These are phyloP conservation scores for Eurosta solidaginis DNA, from an alignment of 1,140 invertebrate species.

Conservation along the genomic window DNA sequence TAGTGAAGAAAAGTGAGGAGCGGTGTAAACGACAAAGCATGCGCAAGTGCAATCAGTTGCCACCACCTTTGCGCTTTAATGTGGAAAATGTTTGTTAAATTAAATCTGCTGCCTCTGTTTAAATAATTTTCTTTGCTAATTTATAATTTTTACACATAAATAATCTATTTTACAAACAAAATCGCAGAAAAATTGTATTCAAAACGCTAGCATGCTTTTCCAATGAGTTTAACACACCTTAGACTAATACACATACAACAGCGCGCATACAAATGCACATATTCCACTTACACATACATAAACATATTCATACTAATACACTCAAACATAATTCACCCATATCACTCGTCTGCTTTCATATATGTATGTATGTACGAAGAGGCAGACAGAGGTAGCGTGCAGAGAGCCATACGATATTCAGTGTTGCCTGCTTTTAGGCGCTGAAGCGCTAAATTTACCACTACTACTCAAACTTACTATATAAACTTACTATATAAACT, in stretches of 20 bases:
- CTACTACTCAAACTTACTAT: background rate
- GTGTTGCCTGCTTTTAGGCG: background rate
- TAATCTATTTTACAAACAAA: too few species aligned
- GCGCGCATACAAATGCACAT: background rate
- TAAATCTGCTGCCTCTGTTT: too few species aligned
- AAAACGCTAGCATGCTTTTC: background rate
- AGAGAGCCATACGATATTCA: background rate
- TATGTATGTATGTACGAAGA: too few species aligned
- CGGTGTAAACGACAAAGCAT: too few species aligned
- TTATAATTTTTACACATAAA: too few species aligned
- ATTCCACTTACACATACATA: background rate
- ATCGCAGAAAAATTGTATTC: background rate
- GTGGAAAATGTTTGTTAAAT: too few species aligned
- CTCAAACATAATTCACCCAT: background rate
- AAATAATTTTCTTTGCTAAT: too few species aligned
- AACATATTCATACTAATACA: background rate
- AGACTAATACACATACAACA: conserved; percentile 52
- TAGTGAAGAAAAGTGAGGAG: too few species aligned
- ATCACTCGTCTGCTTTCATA: background rate
- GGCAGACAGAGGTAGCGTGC: background rate
- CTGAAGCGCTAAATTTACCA: background rate
- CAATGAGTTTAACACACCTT: conserved; percentile 58
- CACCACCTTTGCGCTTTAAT: too few species aligned
- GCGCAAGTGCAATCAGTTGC: too few species aligned
- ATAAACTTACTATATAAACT: background rate